A percentile compares a stretch with the other conserved stretches of the same genome.
Evolutionary conservation across 2,113 vertebrate genomes (phyloP).

Genomic region (Hirundichthys speculiger): DNA sequence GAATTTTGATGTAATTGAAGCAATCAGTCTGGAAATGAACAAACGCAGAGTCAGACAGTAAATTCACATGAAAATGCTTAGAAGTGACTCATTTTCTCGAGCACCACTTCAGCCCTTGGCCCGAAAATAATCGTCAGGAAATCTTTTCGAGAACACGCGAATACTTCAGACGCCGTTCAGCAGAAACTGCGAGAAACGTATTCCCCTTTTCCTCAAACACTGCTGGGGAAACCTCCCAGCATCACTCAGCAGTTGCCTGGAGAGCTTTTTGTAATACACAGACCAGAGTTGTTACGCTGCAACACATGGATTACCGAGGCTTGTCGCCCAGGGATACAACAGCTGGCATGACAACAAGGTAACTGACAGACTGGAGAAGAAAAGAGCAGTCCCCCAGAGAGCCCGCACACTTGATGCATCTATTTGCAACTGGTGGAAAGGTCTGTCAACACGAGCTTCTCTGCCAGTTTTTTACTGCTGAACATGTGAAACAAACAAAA

Average conservation of each 20-base stretch:
- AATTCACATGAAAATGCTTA: slow-evolving; percentile 17
- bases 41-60: slow-evolving; percentile 20
- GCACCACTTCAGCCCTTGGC: slow-evolving; percentile 4
- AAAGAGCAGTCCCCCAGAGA: slow-evolving; percentile 46
- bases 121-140: slow-evolving; percentile 3
- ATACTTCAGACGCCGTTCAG: not conserved
- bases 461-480: slow-evolving; percentile 19
- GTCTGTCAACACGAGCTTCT: slow-evolving; percentile 41
- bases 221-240: slow-evolving; percentile 44
- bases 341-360: slow-evolving; percentile 71
- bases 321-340: slow-evolving; percentile 66
- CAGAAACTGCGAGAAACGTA: slow-evolving; percentile 6
- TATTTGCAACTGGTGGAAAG: slow-evolving; percentile 50
- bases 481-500: too few relatives aligned
- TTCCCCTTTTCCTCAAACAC: slow-evolving; percentile 8
- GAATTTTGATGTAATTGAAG: slow-evolving; percentile 98
- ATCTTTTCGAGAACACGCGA: not conserved
- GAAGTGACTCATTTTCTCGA: slow-evolving; percentile 15
- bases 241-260: slow-evolving; percentile 38
- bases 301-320: slow-evolving; percentile 52
- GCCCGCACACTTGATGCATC: slow-evolving; percentile 52
- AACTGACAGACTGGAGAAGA: slow-evolving; percentile 44
- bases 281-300: slow-evolving; percentile 34
- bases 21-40: slow-evolving; percentile 88
- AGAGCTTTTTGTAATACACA: slow-evolving; percentile 49